Conservation (phyloP, 1,140 invertebrate species). For the Melanaphis sacchari region DNA sequence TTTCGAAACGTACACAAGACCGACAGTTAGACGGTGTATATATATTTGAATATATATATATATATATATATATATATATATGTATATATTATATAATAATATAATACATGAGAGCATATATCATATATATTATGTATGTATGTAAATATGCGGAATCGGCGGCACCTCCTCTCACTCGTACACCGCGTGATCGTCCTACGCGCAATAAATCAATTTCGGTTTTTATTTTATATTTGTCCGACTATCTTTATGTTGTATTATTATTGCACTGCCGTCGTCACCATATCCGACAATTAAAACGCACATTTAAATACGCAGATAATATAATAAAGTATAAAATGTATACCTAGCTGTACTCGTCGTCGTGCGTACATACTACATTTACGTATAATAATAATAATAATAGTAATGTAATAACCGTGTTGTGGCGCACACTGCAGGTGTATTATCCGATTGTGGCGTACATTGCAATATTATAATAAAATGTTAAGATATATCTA, state of each 20-base stretch:
- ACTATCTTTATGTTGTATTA: background rate
- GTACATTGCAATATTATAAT: background rate
- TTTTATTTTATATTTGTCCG: conserved; percentile 25
- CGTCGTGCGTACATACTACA: background rate
- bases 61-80: too few relatives aligned
- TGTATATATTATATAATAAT: background rate
- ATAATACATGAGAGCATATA: background rate
- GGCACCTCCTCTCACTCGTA: background rate
- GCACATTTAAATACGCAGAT: background rate
- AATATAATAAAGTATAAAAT: background rate
- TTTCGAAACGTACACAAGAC: conserved; percentile 6
- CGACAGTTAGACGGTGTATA: background rate
- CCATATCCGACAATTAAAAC: background rate
- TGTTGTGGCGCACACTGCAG: background rate
- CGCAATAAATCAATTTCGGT: conserved; percentile 38
- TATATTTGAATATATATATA: background rate
- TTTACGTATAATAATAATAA: background rate
- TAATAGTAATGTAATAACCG: conserved; percentile 2
- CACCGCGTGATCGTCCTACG: background rate
- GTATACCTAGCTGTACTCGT: background rate
- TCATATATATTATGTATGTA: background rate
- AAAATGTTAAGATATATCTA: background rate
- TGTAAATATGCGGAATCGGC: background rate
- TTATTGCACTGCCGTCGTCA: background rate
- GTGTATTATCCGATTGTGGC: background rate